These are phyloP conservation scores for Pogonus chalceus DNA, from an alignment of 1,140 invertebrate genomes.

Conservation along the genomic window DNA sequence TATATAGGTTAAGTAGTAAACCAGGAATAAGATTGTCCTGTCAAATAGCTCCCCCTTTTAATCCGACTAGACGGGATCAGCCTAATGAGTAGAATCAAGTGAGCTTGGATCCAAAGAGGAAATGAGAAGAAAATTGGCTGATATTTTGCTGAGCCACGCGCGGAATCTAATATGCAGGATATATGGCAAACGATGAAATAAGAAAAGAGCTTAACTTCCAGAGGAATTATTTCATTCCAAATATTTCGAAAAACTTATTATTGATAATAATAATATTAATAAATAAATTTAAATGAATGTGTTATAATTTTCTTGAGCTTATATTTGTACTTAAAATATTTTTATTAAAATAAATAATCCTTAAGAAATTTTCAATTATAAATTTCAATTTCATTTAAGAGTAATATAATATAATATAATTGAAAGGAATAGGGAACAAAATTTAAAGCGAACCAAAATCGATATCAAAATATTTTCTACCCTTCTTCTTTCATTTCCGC, in stretches of 20 bases:
- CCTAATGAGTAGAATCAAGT: background rate
- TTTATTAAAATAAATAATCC: no score
- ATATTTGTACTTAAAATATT: no score
- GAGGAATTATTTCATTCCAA: no score
- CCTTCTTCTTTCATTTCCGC: background rate
- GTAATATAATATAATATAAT: no score
- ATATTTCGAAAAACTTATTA: no score
- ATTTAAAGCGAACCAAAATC: background rate
- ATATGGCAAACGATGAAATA: background rate
- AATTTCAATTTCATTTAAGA: no score
- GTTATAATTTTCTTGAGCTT: background rate
- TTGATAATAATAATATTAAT: no score
- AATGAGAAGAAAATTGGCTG: background rate
- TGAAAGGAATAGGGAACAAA: background rate
- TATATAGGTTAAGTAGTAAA: no score
- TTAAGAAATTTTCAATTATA: no score
- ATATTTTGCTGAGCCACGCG: background rate
- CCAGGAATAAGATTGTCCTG: no score
- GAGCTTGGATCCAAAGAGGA: background rate
- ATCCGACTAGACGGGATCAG: background rate
- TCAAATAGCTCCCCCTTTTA: background rate
- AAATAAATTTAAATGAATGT: background rate
- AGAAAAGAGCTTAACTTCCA: constrained; percentile 1
- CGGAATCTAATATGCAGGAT: background rate
- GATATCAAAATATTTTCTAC: background rate